Conservation (phyloP, 2,888 invertebrate genomes). For the Prenolepis imparis region DNA sequence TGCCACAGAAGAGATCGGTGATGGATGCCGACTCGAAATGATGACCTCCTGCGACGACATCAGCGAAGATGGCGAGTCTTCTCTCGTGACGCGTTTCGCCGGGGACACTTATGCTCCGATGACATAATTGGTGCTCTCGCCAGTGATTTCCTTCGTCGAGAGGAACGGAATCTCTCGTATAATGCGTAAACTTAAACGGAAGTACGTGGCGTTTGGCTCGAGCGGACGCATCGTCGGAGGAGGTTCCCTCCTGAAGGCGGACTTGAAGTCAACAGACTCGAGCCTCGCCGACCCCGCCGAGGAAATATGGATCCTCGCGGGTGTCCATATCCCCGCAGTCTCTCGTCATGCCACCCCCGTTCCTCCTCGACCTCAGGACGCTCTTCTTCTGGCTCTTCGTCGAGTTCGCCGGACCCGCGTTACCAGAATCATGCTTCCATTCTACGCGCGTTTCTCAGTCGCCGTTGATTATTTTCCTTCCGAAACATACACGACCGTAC, state of each 20-base stretch:
- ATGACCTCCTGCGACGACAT: conserved; percentile 20
- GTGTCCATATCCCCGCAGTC: conserved; percentile 31
- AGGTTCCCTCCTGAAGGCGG: neutral
- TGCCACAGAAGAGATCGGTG: conserved; percentile 37
- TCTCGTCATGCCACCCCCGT: conserved; percentile 17
- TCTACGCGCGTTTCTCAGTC: conserved; percentile 12
- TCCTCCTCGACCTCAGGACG: conserved; percentile 18
- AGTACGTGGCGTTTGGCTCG: conserved; percentile 26
- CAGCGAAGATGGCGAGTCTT: conserved; percentile 18
- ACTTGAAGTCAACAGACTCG: conserved; percentile 43
- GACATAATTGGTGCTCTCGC: conserved; percentile 14
- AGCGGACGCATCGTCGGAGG: conserved; percentile 21
- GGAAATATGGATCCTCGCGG: neutral
- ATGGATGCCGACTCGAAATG: conserved; percentile 2
- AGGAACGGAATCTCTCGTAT: conserved; percentile 25
- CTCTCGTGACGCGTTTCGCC: conserved; percentile 4
- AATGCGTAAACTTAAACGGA: conserved; percentile 32
- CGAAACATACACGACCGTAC: neutral
- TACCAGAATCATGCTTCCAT: conserved; percentile 53
- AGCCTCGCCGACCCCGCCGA: conserved; percentile 27
- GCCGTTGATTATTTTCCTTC: conserved; percentile 7
- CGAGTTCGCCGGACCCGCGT: conserved; percentile 40
- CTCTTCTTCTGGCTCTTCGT: conserved; percentile 51
- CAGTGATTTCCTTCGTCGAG: neutral
- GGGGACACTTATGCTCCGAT: conserved; percentile 38